Evolutionary conservation across 1,140 invertebrate species (phyloP).

Genomic region (Limonius californicus): DNA sequence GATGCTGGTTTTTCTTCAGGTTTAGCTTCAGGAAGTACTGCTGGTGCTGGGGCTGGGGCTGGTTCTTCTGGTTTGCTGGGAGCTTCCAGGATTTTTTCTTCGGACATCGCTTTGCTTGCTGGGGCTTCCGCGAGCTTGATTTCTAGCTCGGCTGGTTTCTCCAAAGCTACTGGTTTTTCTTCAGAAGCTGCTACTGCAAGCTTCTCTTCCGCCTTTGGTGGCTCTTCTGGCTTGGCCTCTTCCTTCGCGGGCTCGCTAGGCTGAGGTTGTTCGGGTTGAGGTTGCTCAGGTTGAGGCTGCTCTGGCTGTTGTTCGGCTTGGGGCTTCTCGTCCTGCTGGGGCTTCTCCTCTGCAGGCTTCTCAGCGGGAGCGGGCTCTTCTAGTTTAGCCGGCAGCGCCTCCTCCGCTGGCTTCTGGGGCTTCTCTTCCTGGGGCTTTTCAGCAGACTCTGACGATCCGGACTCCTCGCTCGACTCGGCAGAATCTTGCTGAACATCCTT

Average conservation of each 20-base stretch:
- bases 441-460: constrained; percentile 16
- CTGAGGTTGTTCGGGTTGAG: constrained; percentile 2
- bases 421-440: constrained; percentile 21
- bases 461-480: constrained; percentile 22
- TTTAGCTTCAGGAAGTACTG: background rate
- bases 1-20: constrained; percentile 18
- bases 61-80: background rate
- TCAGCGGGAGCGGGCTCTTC: constrained; percentile 15
- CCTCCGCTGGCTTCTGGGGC: constrained; percentile 20
- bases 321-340: background rate
- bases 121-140: constrained; percentile 16
- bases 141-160: constrained; percentile 8
- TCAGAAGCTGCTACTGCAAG: constrained; percentile 7
- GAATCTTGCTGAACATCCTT: constrained; percentile 20
- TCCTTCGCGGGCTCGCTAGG: constrained; percentile 23
- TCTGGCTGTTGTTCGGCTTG: background rate
- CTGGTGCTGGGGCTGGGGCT: constrained; percentile 13
- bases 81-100: constrained; percentile 2
- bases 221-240: constrained; percentile 24
- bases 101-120: constrained; percentile 17
- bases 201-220: constrained; percentile 11
- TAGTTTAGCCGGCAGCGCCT: constrained; percentile 9
- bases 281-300: constrained; percentile 21
- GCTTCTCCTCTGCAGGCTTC: background rate
- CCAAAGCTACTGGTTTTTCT: constrained; percentile 13